These are phyloP conservation scores for Monoplex corrugatus DNA, from an alignment of 2,888 invertebrate species.

Conservation along the genomic window DNA sequence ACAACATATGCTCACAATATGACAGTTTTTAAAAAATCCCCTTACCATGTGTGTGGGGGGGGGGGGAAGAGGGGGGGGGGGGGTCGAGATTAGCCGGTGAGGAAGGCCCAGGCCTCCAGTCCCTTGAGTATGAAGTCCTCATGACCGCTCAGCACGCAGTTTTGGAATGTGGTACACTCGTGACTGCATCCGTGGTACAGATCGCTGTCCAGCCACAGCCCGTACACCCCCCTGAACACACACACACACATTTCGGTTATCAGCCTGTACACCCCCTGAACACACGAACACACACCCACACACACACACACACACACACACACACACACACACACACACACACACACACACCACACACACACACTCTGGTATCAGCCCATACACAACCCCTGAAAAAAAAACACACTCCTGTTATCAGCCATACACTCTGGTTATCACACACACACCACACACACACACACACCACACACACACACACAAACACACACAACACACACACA, in stretches of 20 bases:
- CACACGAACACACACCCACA: neutral
- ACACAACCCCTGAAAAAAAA: neutral
- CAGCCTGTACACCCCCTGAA: neutral
- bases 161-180: constrained; percentile 97
- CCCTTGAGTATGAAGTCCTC: constrained; percentile 99
- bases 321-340: neutral
- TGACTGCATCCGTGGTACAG: constrained; percentile 97
- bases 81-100: neutral
- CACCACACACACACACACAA: neutral
- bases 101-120: constrained; percentile 98
- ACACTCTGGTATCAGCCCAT: neutral
- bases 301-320: neutral
- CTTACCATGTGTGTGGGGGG: neutral
- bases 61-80: neutral
- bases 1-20: no score
- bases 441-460: neutral
- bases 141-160: constrained; percentile 93
- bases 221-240: constrained; percentile 92
- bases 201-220: constrained; percentile 98
- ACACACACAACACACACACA: constrained; percentile 4
- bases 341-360: neutral
- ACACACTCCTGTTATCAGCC: neutral
- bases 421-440: neutral
- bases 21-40: no score
- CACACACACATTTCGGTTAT: no score